Evolutionary conservation across 2,113 vertebrate species (phyloP).

Genomic region (Aplodontia rufa): DNA sequence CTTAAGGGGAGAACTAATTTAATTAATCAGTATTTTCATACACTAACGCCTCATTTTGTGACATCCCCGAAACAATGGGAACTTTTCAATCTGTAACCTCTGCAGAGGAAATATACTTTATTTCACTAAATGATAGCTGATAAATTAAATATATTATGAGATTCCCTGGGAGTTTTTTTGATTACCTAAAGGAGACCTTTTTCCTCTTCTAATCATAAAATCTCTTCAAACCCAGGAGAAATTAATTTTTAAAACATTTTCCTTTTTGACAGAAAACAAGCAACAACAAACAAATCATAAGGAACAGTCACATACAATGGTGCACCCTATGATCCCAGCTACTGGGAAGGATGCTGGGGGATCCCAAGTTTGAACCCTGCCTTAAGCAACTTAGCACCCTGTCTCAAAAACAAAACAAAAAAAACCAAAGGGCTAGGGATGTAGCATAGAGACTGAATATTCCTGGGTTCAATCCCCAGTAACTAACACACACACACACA

Average conservation of each 20-base stretch:
- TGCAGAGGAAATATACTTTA: background rate
- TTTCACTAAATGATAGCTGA: background rate
- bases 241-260: constrained; percentile 2
- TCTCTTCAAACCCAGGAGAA: constrained; percentile 25
- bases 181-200: background rate
- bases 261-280: constrained; percentile 14
- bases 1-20: background rate
- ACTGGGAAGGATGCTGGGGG: background rate
- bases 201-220: background rate
- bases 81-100: background rate
- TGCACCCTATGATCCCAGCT: background rate
- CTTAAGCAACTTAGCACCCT: background rate
- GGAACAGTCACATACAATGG: background rate
- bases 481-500: background rate
- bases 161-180: background rate
- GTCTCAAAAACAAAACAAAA: background rate
- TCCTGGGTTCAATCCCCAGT: background rate
- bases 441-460: background rate
- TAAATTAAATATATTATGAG: constrained; percentile 9
- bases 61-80: background rate
- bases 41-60: background rate
- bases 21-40: constrained; percentile 7
- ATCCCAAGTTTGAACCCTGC: background rate
- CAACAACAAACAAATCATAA: constrained; percentile 1
- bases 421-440: background rate